Conservation (phyloP, 2,113 vertebrate species). For the Neopipo cinnamomea region DNA sequence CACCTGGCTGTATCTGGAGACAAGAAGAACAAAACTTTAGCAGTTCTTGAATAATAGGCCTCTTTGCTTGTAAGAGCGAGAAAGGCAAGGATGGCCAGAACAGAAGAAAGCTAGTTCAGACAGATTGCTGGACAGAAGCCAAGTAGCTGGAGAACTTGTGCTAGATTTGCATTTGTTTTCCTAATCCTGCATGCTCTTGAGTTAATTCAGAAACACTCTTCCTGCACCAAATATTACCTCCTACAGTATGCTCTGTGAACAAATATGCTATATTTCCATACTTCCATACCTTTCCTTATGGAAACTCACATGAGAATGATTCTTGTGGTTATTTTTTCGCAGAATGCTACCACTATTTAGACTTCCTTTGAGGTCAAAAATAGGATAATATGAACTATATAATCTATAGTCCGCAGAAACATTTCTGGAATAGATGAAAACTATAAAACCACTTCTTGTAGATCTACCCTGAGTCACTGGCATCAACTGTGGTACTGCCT, state of each 20-base stretch:
- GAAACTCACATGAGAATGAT: not conserved
- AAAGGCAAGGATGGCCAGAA: not conserved
- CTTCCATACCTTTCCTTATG: not conserved
- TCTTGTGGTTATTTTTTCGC: not conserved
- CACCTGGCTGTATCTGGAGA: not conserved
- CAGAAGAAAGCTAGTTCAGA: not conserved
- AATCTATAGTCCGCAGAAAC: not conserved
- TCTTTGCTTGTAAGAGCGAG: not conserved
- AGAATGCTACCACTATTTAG: not conserved
- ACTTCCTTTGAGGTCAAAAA: not conserved
- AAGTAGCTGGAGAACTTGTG: not conserved
- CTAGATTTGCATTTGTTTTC: slow-evolving; percentile 9
- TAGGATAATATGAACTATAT: not conserved
- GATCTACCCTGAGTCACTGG: not conserved
- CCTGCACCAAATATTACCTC: not conserved
- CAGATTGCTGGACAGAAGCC: not conserved
- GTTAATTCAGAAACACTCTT: not conserved
- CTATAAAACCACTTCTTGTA: not conserved
- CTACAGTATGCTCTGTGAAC: not conserved
- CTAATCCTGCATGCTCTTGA: not conserved
- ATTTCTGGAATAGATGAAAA: slow-evolving; percentile 20
- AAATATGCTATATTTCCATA: not conserved
- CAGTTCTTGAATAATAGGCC: not conserved
- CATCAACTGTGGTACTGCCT: not conserved
- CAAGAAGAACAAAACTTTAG: not conserved